A percentile compares a stretch with the other conserved stretches of the same genome.
Conservation (phyloP, 1,140 invertebrate species). For the Patella vulgata region DNA sequence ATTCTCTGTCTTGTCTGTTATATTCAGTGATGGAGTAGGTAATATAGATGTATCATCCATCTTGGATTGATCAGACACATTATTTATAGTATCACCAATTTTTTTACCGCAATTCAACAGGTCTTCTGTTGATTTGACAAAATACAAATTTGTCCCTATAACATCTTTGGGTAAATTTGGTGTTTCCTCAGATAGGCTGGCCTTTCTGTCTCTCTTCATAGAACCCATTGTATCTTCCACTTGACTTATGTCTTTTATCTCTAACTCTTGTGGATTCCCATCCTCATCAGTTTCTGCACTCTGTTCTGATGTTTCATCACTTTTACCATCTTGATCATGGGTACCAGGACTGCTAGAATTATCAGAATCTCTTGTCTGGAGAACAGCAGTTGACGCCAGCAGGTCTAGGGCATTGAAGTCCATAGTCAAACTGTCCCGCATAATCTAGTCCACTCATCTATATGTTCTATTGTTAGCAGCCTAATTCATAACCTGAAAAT, state of each 20-base stretch:
- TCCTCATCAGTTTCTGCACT: conserved; percentile 14
- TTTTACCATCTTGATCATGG: neutral
- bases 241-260: conserved; percentile 6
- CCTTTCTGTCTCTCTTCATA: conserved; percentile 6
- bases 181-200: neutral
- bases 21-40: too few species aligned
- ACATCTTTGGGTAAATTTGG: conserved; percentile 1
- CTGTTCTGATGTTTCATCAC: neutral
- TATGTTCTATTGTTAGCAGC: too few species aligned
- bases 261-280: conserved; percentile 2
- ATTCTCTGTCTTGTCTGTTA: neutral
- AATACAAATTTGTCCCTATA: conserved; percentile 7
- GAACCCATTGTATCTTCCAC: conserved; percentile 8
- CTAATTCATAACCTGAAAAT: too few species aligned
- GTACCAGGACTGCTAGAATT: neutral
- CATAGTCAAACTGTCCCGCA: conserved; percentile 25
- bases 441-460: too few species aligned
- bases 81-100: neutral
- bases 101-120: conserved; percentile 6
- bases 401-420: conserved; percentile 60
- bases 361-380: conserved; percentile 25
- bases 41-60: conserved; percentile 19
- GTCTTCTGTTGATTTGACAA: neutral
- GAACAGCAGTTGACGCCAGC: conserved; percentile 54
- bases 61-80: conserved; percentile 7